These are phyloP conservation scores for Bactericera cockerelli DNA, from an alignment of 1,140 invertebrate species.

Conservation along the genomic window DNA sequence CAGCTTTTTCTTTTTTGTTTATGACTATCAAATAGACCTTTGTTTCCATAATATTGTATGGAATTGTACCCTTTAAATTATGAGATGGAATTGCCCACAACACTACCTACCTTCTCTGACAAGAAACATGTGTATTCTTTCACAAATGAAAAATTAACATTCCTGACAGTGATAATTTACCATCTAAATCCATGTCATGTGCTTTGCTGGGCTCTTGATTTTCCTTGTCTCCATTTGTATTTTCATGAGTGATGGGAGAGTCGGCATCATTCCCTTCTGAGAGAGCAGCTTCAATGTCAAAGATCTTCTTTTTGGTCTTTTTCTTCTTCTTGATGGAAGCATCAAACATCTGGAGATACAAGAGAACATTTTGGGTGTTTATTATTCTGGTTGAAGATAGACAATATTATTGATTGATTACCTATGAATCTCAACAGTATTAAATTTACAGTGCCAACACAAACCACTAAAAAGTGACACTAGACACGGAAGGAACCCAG, in stretches of 20 bases:
- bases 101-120: no score
- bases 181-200: conserved; percentile 37
- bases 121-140: no score
- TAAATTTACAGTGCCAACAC: background rate
- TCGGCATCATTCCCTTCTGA: conserved; percentile 33
- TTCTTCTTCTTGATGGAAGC: conserved; percentile 79
- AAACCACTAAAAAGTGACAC: background rate
- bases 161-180: conserved; percentile 17
- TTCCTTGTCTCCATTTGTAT: conserved; percentile 34
- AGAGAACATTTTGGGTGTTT: background rate
- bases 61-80: no score
- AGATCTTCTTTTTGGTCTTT: conserved; percentile 90
- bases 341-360: conserved; percentile 53
- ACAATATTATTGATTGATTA: background rate
- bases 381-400: background rate
- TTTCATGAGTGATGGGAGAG: conserved; percentile 15
- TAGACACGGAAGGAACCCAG: no score
- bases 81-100: no score
- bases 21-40: no score
- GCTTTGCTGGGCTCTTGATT: conserved; percentile 36
- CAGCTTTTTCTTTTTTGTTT: no score
- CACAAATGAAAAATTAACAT: no score
- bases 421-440: background rate
- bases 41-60: no score
- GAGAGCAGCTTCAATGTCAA: conserved; percentile 72